A percentile compares a stretch with the other conserved stretches of the same genome.
phyloP scores from a whole-genome alignment of 2,113 vertebrate genomes.

The Accipiter cooperii region DNA sequence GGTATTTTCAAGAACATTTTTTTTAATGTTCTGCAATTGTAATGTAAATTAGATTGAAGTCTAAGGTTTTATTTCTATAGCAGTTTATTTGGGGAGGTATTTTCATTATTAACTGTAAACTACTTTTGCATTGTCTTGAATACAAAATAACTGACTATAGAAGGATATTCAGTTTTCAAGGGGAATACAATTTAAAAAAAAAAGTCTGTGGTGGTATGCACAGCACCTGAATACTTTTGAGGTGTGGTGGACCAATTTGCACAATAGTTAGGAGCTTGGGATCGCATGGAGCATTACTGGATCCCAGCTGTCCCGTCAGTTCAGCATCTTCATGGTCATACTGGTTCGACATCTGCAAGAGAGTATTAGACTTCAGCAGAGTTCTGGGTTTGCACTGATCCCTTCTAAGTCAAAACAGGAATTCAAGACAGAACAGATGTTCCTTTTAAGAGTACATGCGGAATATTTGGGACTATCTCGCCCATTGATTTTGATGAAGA shows the following conservation, averaged over 20 bases:
- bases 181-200: background rate
- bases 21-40: background rate
- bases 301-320: background rate
- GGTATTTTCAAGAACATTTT: constrained; percentile 35
- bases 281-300: background rate
- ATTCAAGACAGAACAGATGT: background rate
- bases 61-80: background rate
- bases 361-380: accelerated
- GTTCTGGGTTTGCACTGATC: background rate
- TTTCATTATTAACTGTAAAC: background rate
- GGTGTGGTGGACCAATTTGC: background rate
- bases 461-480: background rate
- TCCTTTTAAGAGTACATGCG: background rate
- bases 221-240: background rate
- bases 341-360: background rate
- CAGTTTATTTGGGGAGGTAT: background rate
- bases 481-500: background rate
- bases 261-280: background rate
- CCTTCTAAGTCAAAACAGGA: background rate
- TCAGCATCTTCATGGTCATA: background rate
- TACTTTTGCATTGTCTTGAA: background rate
- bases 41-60: background rate
- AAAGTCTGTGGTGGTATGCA: background rate
- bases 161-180: background rate
- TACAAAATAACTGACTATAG: background rate